A percentile compares a stretch with the other conserved stretches of the same genome.
These are phyloP conservation scores for Crossocerus cetratus DNA, from an alignment of 2,888 invertebrate genomes.

Conservation along the genomic window DNA sequence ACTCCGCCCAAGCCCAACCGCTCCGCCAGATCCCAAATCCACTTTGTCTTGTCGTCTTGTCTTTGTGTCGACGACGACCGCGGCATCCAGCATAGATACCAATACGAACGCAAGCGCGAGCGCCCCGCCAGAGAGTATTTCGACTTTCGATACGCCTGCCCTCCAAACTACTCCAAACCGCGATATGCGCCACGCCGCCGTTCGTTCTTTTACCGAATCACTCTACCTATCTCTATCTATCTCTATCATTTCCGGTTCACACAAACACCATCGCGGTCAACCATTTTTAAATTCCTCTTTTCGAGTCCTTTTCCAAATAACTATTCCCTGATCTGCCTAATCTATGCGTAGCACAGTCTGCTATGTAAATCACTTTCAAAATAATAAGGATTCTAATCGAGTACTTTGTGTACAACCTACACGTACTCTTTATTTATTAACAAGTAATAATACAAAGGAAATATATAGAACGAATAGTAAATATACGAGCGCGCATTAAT, in stretches of 20 bases:
- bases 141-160: conserved; percentile 45
- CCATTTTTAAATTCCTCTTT: not conserved
- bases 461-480: no score
- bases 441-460: no score
- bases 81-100: conserved; percentile 18
- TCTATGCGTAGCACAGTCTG: not conserved
- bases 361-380: not conserved
- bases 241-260: conserved; percentile 10
- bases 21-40: conserved; percentile 8
- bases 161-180: no score
- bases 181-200: conserved; percentile 35
- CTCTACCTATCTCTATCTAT: no score
- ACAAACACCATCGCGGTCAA: conserved; percentile 3
- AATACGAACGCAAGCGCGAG: conserved; percentile 42
- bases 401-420: no score
- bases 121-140: no score
- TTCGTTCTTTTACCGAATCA: conserved; percentile 11
- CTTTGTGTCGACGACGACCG: conserved; percentile 27
- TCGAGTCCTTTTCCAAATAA: not conserved
- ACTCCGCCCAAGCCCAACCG: not conserved
- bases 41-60: conserved; percentile 16
- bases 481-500: no score
- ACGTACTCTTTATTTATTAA: no score
- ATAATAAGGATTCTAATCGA: not conserved
- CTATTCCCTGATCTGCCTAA: not conserved